Conservation (phyloP, 2,113 vertebrate species). For the Muscicapa adusta region DNA sequence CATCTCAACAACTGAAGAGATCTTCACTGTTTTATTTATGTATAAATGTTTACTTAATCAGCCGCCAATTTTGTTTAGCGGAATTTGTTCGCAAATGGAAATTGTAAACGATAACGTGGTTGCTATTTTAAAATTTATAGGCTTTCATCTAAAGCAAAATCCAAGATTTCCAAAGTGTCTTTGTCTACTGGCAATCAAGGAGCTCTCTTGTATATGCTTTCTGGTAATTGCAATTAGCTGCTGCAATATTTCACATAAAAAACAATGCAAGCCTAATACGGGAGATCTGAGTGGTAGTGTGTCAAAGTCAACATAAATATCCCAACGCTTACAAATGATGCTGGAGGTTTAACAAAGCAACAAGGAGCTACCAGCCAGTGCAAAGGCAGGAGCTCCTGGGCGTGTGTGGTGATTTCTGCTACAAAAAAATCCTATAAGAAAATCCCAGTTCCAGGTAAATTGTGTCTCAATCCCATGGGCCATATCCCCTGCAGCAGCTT, state of each 20-base stretch:
- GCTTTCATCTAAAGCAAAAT: constrained; percentile 43
- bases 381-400: neutral
- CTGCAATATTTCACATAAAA: constrained; percentile 14
- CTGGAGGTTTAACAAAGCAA: neutral
- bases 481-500: neutral
- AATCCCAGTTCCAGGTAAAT: neutral
- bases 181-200: constrained; percentile 38
- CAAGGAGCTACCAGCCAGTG: neutral
- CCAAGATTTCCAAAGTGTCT: constrained; percentile 17
- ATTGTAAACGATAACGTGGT: constrained; percentile 44
- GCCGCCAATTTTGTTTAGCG: constrained; percentile 44
- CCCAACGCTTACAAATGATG: neutral
- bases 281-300: constrained; percentile 1
- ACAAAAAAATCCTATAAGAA: neutral
- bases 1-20: constrained; percentile 48
- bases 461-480: neutral
- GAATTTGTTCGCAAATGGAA: constrained; percentile 60
- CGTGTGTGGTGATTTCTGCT: neutral
- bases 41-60: constrained; percentile 70
- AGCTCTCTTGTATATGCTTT: constrained; percentile 28
- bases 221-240: constrained; percentile 45
- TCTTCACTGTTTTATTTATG: constrained; percentile 64
- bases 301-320: neutral
- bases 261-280: neutral
- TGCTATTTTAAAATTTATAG: constrained; percentile 56